phyloP scores from a whole-genome alignment of 2,113 vertebrate genomes.

The Thunnus thynnus region DNA sequence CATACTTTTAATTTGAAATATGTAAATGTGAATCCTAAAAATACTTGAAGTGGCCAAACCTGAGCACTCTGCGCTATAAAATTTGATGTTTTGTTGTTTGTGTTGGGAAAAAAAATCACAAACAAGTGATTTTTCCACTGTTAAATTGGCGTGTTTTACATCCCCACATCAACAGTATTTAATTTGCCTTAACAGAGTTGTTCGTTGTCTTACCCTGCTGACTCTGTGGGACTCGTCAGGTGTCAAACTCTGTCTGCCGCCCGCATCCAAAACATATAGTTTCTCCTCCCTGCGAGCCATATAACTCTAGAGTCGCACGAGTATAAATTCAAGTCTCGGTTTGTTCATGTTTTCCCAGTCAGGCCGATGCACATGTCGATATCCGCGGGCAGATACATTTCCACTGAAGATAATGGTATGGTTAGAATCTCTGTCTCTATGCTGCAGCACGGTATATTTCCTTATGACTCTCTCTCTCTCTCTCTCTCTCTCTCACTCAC shows the following conservation, averaged over 20 bases:
- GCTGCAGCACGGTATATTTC: background rate
- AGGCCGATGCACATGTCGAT: background rate
- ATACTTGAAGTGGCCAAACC: too few relatives aligned
- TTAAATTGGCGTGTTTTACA: background rate
- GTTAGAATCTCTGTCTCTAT: slow-evolving; percentile 33
- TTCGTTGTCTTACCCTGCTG: slow-evolving; percentile 13
- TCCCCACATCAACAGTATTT: background rate
- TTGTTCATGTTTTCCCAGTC: slow-evolving; percentile 30
- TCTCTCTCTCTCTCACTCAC: background rate
- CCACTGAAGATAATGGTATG: background rate
- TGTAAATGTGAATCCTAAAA: background rate
- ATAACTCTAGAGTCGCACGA: background rate
- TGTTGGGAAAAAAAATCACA: background rate
- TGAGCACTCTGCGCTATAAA: too few relatives aligned
- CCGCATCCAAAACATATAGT: background rate
- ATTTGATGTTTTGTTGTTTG: too few relatives aligned
- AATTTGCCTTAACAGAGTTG: background rate
- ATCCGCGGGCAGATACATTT: background rate
- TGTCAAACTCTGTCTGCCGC: slow-evolving; percentile 9
- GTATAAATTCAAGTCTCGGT: background rate
- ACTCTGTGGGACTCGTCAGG: background rate
- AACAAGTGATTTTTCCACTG: background rate
- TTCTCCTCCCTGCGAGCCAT: background rate
- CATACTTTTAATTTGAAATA: background rate
- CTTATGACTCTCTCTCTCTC: background rate